Evolutionary conservation across 2,113 vertebrate species (phyloP).

Genomic region (Nothocercus nigrocapillus): DNA sequence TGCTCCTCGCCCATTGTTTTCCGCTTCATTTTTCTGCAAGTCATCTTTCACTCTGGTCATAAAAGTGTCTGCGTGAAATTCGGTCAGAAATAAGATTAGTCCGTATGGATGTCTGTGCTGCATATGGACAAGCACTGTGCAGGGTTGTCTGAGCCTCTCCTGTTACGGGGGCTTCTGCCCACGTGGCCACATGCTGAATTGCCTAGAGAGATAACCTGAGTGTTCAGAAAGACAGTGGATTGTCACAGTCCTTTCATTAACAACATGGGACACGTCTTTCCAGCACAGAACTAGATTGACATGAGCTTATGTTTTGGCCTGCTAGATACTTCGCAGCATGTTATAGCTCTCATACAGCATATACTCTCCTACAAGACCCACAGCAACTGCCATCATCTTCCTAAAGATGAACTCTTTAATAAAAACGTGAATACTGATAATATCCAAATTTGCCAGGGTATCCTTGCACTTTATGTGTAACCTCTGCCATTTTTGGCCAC

Average conservation of each 20-base stretch:
- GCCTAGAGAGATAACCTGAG: neutral
- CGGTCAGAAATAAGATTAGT: neutral
- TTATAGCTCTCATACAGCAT: neutral
- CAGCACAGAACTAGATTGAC: accelerated
- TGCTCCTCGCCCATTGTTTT: neutral
- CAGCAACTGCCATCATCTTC: neutral
- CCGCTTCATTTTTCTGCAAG: neutral
- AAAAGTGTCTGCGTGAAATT: neutral
- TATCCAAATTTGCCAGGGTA: neutral
- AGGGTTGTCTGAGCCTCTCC: neutral
- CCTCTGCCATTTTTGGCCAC: neutral
- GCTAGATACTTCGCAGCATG: accelerated
- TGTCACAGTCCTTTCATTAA: neutral
- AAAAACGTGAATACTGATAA: neutral
- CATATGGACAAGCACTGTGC: neutral
- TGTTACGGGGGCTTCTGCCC: too few relatives aligned
- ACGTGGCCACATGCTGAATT: neutral
- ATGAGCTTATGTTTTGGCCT: neutral
- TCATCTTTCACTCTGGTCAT: neutral
- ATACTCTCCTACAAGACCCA: accelerated
- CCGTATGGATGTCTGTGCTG: neutral
- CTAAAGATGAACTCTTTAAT: neutral
- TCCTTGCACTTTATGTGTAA: neutral
- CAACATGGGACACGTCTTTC: neutral
- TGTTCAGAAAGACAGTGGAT: neutral